Percentiles rank a stretch among this genome's conserved stretches.
phyloP scores from a whole-genome alignment of 2,113 vertebrate species.

The Salvator merianae region DNA sequence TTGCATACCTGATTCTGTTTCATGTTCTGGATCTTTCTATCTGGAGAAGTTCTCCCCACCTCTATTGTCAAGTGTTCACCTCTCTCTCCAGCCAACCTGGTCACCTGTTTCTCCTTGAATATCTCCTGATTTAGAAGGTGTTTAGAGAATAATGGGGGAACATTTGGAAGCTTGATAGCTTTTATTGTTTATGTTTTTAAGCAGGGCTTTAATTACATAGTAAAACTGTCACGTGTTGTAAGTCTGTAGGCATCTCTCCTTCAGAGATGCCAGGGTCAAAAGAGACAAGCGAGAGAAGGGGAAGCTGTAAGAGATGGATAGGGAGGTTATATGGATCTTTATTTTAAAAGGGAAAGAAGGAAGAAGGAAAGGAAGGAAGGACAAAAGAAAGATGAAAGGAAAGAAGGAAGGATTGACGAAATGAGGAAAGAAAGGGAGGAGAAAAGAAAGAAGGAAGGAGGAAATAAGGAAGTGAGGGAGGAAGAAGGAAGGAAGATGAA shows the following conservation, averaged over 20 bases:
- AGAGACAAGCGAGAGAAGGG: not conserved
- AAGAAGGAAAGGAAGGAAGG: too few relatives aligned
- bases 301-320: not conserved
- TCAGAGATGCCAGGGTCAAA: not conserved
- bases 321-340: not conserved
- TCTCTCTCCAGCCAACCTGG: slow-evolving; percentile 18
- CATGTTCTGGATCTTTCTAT: too few relatives aligned
- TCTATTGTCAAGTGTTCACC: not conserved
- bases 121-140: slow-evolving; percentile 20
- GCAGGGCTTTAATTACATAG: not conserved
- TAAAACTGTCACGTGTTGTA: not conserved
- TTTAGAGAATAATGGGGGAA: not conserved
- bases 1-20: too few relatives aligned
- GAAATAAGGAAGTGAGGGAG: too few relatives aligned
- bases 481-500: too few relatives aligned
- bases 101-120: slow-evolving; percentile 60
- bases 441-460: too few relatives aligned
- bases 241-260: not conserved
- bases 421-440: not conserved
- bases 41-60: too few relatives aligned
- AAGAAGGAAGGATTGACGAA: not conserved
- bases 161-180: slow-evolving; percentile 34
- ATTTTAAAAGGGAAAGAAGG: not conserved
- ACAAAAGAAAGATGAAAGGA: too few relatives aligned
- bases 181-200: slow-evolving; percentile 13